A percentile compares a stretch with the other conserved stretches of the same genome.
These are phyloP conservation scores for Tenrec ecaudatus DNA, from an alignment of 2,113 vertebrate genomes.

Conservation along the genomic window DNA sequence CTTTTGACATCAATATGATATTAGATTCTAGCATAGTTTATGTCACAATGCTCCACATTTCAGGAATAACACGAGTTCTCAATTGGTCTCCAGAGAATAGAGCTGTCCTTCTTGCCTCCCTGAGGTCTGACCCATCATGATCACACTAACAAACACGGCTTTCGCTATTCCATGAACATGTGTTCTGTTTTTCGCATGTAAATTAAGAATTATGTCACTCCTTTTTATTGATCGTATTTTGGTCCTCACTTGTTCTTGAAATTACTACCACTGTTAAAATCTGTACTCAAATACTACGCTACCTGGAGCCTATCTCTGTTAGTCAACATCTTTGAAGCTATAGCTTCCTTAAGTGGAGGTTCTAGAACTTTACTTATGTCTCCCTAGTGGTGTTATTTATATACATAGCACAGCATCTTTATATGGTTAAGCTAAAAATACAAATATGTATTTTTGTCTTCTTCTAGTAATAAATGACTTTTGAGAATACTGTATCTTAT, in stretches of 20 bases:
- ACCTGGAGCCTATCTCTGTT: background rate
- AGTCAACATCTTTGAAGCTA: background rate
- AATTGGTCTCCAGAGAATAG: background rate
- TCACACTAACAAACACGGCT: background rate
- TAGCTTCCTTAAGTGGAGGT: background rate
- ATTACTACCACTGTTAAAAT: background rate
- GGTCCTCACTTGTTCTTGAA: background rate
- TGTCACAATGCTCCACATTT: background rate
- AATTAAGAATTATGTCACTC: background rate
- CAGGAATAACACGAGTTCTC: background rate
- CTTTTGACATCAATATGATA: background rate
- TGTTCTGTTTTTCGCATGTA: background rate
- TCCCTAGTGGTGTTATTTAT: background rate
- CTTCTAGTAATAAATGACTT: background rate
- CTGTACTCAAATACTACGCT: background rate
- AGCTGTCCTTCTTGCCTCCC: background rate
- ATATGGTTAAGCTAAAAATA: constrained; percentile 7
- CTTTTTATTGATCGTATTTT: background rate
- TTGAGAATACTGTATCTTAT: background rate
- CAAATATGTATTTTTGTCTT: background rate
- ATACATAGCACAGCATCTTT: background rate
- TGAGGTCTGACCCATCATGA: background rate
- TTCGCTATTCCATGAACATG: background rate
- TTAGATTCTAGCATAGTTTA: background rate
- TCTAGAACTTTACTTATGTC: background rate